These are phyloP conservation scores for Rhingia rostrata DNA, from an alignment of 2,888 invertebrate genomes.

Conservation along the genomic window DNA sequence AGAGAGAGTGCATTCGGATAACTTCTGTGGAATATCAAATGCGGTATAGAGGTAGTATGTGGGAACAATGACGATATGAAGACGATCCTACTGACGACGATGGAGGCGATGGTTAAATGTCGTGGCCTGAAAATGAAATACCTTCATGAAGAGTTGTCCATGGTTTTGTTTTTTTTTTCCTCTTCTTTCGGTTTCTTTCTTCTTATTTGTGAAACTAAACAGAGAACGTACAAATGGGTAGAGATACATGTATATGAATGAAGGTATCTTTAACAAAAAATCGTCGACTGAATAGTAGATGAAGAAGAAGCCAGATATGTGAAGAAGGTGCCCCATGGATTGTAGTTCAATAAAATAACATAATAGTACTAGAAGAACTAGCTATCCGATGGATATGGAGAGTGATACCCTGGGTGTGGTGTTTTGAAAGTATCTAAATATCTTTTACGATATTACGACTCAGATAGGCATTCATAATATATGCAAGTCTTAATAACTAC, in stretches of 20 bases:
- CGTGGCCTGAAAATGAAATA: conserved; percentile 67
- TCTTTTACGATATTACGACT: too few species aligned
- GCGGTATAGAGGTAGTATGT: conserved; percentile 36
- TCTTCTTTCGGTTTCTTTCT: conserved; percentile 22
- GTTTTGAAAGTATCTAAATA: too few species aligned
- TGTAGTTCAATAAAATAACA: conserved; percentile 12
- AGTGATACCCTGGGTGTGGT: background rate
- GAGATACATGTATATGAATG: conserved; percentile 13
- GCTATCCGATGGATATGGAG: background rate
- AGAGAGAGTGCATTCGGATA: conserved; percentile 52
- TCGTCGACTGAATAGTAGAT: conserved; percentile 18
- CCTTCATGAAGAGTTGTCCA: conserved; percentile 46
- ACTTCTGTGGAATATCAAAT: conserved; percentile 67
- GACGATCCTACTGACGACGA: conserved; percentile 3
- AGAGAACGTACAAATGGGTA: conserved; percentile 19
- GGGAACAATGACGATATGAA: conserved; percentile 51
- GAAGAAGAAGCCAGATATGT: conserved; percentile 13
- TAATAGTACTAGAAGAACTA: background rate
- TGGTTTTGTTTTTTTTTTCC: conserved; percentile 38
- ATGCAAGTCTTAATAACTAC: too few species aligned
- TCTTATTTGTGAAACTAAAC: conserved; percentile 7
- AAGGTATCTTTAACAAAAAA: background rate
- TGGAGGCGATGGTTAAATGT: conserved; percentile 50
- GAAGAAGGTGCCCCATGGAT: background rate
- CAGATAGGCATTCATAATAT: too few species aligned